A percentile compares a stretch with the other conserved stretches of the same genome.
Conservation (phyloP, 1,140 invertebrate genomes). For the Lordiphosa collinella region DNA sequence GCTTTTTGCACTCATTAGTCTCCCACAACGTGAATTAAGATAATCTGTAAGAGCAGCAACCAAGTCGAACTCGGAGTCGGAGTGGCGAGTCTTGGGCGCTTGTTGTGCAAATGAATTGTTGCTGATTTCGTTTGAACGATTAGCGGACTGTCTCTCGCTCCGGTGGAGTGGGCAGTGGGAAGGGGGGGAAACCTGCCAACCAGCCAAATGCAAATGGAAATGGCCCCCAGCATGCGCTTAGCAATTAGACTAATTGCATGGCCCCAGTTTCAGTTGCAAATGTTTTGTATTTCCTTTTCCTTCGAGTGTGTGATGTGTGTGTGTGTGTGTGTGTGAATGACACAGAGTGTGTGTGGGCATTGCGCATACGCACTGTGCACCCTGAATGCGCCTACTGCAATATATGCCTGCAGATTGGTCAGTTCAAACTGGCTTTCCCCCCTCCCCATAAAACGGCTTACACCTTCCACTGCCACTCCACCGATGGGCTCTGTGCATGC, state of each 20-base stretch:
- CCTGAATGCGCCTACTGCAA: constrained; percentile 62
- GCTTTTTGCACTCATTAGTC: constrained; percentile 78
- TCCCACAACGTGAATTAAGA: constrained; percentile 80
- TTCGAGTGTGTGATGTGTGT: constrained; percentile 6
- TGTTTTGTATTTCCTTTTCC: not conserved
- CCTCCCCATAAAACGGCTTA: no score
- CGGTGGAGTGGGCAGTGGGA: constrained; percentile 3
- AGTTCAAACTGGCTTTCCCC: constrained; percentile 35
- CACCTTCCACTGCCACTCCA: not conserved
- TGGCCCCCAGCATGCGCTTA: constrained; percentile 56
- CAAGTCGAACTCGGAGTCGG: constrained; percentile 9
- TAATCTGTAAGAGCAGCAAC: constrained; percentile 62
- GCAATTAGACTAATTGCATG: constrained; percentile 75
- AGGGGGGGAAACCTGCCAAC: not conserved
- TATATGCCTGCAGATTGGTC: constrained; percentile 71
- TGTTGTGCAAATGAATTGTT: constrained; percentile 79
- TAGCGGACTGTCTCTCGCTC: constrained; percentile 47
- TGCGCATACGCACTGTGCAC: constrained; percentile 72
- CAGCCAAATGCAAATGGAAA: constrained; percentile 60
- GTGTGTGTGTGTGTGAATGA: not conserved
- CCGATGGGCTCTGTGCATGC: constrained; percentile 40
- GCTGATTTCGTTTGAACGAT: constrained; percentile 79
- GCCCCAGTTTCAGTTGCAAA: constrained; percentile 14
- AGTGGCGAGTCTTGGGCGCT: constrained; percentile 36
- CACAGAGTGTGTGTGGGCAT: constrained; percentile 24